Evolutionary conservation across 2,888 invertebrate genomes (phyloP), one percentile per base, ranked within the genome.

Genomic region (Chaetoderma sp.): DNA sequence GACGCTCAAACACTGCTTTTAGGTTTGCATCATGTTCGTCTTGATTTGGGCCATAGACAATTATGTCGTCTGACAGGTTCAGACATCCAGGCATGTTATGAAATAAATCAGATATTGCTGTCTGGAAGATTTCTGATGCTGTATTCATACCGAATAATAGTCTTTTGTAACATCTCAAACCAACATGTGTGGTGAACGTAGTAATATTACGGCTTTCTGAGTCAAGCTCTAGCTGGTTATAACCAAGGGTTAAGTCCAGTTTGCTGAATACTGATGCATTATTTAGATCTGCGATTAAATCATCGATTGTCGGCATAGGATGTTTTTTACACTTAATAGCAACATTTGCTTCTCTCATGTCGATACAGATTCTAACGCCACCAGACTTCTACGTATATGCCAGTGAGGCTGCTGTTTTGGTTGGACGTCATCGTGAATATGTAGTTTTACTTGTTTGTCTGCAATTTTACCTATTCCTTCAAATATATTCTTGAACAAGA

Each of bases 51-150:
- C 78, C 85, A 76, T 64, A 79, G 10, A 87, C 67, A 4, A 85
- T 59, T 52, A 87, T 84, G 72, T 86, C 85, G 72, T 86, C 86
- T 30, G 81, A 82, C 52, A 80, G 79, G 58, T 83, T 85, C 30
- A 83, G 65, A 4, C 75, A 76, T 0, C 84, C 84, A 42, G 82
- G 74, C 21, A 83, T 83, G 6, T 71, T 73, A 42, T 65, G 36
- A 2, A 87, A 56, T 8, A 86, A 76, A 67, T 72, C 68, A 64
- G 83, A 81, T 28, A 88, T 61, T 1, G 77, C 78, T 73, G 86
- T 84, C 73, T 87, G 85, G 65, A 86, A 87, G 1, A 85, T 73
- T 74, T 87, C 88, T 0, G 86, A 83, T 4, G 88, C 88, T 57
- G 84, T 84, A 2, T 63, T 70, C 10, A 72, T 64, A 4, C 76